Evolutionary conservation across 2,797 vertebrate species (phyloP), one percentile per base, ranked within the genome.

Genomic region (Macropodus opercularis): DNA sequence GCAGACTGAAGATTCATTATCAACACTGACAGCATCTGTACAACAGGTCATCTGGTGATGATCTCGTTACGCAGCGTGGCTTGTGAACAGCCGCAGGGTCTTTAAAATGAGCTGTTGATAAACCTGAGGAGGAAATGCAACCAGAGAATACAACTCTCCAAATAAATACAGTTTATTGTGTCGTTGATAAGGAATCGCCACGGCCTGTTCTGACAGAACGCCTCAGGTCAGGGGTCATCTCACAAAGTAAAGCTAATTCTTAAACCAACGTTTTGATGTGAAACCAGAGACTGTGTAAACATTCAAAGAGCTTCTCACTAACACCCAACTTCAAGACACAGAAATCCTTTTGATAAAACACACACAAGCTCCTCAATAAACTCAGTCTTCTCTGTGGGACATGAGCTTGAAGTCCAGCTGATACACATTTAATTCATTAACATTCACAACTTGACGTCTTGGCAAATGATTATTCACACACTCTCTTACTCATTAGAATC

Each of bases 91-190:
- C 72, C 64, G 56, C 56, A 59, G 47, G 55, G 50, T 47, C 17
- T 29, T 47, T 9, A 19, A n/a, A 75, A 34, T 12, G 11, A 71
- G 41, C 32, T 31, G 22, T 60, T 46, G 55, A 69, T 53, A 34
- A 19, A 70, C 80, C 80, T 74, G 69, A 85, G 77, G 48, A 76
- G 49, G 50, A 72, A 77, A 51, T 39, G 2, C 12, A 62, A 50
- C 8, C 34, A 60, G 55, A 69, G 22, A 54, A 47, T 38, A 53
- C 39, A 77, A 50, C 72, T 56, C 63, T 58, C 58, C 34, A 42
- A 51, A 64, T 41, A 54, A 71, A 81, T 52, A 60, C 3, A 6
- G 34, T 19, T n/a, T 14, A 59, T 17, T 54, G 41, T 63, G 39
- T 75, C 4, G 44, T 24, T n/a, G 24, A 40, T 1, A 0, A 68